Conservation (phyloP, 2,113 vertebrate species). For the Strix uralensis region DNA sequence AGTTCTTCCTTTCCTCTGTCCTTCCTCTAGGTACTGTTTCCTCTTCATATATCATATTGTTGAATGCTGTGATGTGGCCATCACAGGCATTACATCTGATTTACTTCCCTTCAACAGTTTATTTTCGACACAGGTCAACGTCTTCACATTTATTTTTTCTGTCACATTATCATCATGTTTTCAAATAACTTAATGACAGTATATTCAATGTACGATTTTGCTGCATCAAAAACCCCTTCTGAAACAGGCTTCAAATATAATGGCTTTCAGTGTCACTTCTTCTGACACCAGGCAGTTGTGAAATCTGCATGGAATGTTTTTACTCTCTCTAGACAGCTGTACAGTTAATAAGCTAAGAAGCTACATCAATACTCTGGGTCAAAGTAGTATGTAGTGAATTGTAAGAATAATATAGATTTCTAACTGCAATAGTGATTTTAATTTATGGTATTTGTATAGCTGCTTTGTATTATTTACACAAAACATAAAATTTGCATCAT, state of each 20-base stretch:
- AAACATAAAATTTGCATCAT: neutral
- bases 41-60: neutral
- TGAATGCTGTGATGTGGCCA: neutral
- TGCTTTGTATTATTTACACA: neutral
- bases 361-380: neutral
- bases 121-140: neutral
- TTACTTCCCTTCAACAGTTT: neutral
- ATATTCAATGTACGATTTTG: neutral
- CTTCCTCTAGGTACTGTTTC: neutral
- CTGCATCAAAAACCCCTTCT: neutral
- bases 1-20: neutral
- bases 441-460: neutral
- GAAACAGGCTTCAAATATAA: neutral
- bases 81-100: neutral
- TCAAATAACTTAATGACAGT: slow-evolving; percentile 14
- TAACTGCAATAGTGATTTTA: neutral
- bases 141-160: neutral
- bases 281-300: neutral
- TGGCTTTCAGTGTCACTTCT: slow-evolving; percentile 9
- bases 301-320: neutral
- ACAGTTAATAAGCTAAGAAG: neutral
- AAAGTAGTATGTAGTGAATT: neutral
- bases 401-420: neutral
- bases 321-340: neutral
- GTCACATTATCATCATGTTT: slow-evolving; percentile 20